These are phyloP conservation scores for Orbicella faveolata DNA, from an alignment of 64 coral and sea anemone genomes.

Conservation along the genomic window DNA sequence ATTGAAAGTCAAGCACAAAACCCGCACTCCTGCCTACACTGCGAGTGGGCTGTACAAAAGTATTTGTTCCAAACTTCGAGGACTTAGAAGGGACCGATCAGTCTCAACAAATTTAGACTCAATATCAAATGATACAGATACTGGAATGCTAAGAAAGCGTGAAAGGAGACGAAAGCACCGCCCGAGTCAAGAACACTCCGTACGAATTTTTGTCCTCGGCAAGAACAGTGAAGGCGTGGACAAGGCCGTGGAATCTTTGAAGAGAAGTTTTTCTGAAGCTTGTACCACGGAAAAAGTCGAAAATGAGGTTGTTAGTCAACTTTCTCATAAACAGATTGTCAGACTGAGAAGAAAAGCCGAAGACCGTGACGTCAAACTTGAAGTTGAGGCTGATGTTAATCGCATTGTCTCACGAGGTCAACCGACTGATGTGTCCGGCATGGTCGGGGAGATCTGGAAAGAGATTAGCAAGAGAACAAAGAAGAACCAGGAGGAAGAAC, in stretches of 20 bases:
- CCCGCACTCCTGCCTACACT: too few species aligned
- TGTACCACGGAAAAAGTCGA: conserved; percentile 41
- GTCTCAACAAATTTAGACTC: too few species aligned
- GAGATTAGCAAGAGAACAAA: conserved; percentile 39
- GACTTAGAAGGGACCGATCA: too few species aligned
- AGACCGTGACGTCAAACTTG: conserved; percentile 42
- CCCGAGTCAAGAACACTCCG: neutral
- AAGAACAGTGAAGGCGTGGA: conserved; percentile 30
- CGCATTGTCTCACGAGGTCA: conserved; percentile 50
- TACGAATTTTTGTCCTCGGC: conserved; percentile 18
- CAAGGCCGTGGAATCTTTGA: conserved; percentile 3
- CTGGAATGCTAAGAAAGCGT: too few species aligned
- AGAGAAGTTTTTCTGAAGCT: conserved; percentile 42
- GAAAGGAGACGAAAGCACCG: too few species aligned
- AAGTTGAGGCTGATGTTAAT: conserved; percentile 28
- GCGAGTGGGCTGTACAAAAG: too few species aligned
- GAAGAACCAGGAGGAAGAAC: neutral
- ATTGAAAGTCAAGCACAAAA: too few species aligned
- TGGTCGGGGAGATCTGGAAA: conserved; percentile 45
- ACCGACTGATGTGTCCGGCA: conserved; percentile 43
- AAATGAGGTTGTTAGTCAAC: conserved; percentile 18
- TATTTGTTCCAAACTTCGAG: too few species aligned
- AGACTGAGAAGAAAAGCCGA: conserved; percentile 15
- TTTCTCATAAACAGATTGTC: conserved; percentile 33
- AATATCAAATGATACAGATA: neutral